phyloP scores from a whole-genome alignment of 2,113 vertebrate genomes.

The Eudyptes chrysolophus region DNA sequence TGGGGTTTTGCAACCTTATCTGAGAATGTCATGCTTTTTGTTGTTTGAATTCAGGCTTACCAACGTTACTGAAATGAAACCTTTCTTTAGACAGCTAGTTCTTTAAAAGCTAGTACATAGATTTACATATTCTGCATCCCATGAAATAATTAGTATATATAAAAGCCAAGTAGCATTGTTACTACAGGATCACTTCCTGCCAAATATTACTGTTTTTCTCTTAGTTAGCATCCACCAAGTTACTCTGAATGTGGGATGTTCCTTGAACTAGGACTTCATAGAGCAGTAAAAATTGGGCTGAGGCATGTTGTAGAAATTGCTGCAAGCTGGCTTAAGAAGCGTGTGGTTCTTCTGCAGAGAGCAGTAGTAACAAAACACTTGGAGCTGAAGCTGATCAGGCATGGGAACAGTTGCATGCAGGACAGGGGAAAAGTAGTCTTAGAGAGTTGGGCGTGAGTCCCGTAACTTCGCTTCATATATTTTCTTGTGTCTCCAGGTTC shows the following conservation, averaged over 20 bases:
- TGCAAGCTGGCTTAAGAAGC: background rate
- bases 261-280: background rate
- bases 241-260: background rate
- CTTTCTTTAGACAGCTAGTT: background rate
- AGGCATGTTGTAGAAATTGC: background rate
- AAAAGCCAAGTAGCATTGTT: background rate
- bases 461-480: accelerated
- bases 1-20: background rate
- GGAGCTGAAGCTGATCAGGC: background rate
- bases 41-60: background rate
- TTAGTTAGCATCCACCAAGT: background rate
- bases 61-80: background rate
- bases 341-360: background rate
- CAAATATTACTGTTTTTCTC: background rate
- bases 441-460: background rate
- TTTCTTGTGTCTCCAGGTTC: background rate
- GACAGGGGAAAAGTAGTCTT: no score
- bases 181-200: background rate
- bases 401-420: accelerated
- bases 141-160: background rate
- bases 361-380: background rate
- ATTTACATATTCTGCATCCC: background rate
- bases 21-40: background rate
- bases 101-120: background rate
- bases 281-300: background rate